phyloP scores from a whole-genome alignment of 2,797 vertebrate species.

The Potorous gilbertii region DNA sequence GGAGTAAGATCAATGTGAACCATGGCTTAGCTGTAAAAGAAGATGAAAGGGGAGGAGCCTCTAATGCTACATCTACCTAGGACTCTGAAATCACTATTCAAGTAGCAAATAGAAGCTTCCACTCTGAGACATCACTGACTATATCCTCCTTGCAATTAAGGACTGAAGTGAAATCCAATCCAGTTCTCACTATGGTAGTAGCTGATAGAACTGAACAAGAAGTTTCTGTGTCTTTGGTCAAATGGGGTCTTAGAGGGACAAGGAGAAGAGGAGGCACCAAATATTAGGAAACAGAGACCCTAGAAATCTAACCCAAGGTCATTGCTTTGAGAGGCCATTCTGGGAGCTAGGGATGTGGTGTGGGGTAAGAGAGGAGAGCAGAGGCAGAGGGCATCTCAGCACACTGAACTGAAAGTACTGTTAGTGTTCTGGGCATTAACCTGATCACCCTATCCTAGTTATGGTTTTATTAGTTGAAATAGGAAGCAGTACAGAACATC shows the following conservation, averaged over 20 bases:
- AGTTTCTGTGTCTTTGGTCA: background rate
- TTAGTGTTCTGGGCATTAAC: background rate
- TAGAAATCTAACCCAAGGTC: background rate
- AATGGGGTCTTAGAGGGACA: background rate
- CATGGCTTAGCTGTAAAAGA: no score
- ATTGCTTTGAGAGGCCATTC: background rate
- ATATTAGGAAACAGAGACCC: background rate
- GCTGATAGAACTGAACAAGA: background rate
- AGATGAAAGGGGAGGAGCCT: no score
- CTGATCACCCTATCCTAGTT: background rate
- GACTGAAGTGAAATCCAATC: background rate
- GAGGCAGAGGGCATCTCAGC: background rate
- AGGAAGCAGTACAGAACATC: background rate
- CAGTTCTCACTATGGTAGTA: background rate
- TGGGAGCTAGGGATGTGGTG: background rate
- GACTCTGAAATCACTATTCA: no score
- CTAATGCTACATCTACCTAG: no score
- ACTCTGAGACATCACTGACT: no score
- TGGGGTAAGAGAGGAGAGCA: rapidly evolving
- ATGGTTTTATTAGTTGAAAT: background rate
- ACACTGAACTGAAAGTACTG: background rate
- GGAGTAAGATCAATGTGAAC: no score
- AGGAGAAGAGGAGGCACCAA: background rate
- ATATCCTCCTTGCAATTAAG: background rate
- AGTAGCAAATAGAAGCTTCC: no score